Percentiles rank a stretch among this genome's conserved stretches.
These are phyloP conservation scores for Andrena praecox DNA, from an alignment of 2,888 invertebrate genomes.

Conservation along the genomic window DNA sequence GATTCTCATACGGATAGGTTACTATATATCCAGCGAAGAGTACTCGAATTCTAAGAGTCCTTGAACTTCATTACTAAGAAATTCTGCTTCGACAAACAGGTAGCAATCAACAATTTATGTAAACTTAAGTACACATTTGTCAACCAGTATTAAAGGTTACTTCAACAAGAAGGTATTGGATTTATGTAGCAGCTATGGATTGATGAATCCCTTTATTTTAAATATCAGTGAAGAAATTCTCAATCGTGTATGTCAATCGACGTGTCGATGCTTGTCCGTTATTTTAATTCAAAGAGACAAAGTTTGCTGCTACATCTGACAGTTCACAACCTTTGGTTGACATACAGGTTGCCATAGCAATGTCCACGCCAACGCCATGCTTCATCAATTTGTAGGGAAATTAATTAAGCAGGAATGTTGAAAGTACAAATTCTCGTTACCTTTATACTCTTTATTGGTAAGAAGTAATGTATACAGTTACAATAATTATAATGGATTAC, in stretches of 20 bases:
- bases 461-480: conserved; percentile 31
- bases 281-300: not conserved
- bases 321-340: conserved; percentile 32
- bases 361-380: conserved; percentile 25
- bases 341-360: conserved; percentile 58
- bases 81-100: not conserved
- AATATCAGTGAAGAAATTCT: not conserved
- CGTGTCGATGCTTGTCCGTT: not conserved
- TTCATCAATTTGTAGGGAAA: not conserved
- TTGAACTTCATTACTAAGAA: not conserved
- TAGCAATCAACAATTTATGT: not conserved
- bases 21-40: not conserved
- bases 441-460: conserved; percentile 36
- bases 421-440: not conserved
- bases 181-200: not conserved
- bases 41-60: not conserved
- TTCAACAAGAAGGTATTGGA: not conserved
- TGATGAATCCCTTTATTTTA: not conserved
- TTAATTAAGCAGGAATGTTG: not conserved
- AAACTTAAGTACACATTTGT: not conserved
- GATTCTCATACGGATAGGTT: not conserved
- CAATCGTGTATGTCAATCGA: not conserved
- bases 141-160: not conserved
- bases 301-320: conserved; percentile 24
- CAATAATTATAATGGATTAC: conserved; percentile 26